Conservation (phyloP, 1,140 invertebrate genomes). For the Musca domestica region DNA sequence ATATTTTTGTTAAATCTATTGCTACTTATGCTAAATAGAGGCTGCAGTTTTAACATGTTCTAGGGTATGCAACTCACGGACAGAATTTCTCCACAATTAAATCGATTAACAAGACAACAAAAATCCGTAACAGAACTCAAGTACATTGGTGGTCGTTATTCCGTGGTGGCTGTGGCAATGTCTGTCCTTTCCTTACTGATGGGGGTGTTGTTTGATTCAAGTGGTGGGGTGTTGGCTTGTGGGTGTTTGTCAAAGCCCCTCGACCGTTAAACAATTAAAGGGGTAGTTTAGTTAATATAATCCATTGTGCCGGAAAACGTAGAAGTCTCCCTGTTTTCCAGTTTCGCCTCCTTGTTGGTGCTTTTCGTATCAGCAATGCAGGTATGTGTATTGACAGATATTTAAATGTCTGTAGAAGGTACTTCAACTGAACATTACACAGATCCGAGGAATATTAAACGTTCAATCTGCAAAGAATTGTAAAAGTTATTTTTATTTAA, state of each 20-base stretch:
- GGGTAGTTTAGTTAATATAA: constrained; percentile 15
- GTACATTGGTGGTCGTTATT: not conserved
- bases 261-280: too few species aligned
- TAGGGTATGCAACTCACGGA: not conserved
- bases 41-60: constrained; percentile 10
- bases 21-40: constrained; percentile 17
- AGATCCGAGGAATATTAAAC: too few species aligned
- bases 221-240: not conserved
- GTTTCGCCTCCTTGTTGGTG: not conserved
- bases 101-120: not conserved
- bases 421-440: too few species aligned
- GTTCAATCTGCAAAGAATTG: too few species aligned
- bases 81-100: constrained; percentile 5
- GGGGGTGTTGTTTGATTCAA: not conserved
- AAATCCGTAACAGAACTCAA: not conserved
- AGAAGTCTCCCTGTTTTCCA: not conserved
- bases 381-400: not conserved
- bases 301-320: not conserved
- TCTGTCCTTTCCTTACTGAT: not conserved
- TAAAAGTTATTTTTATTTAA: too few species aligned
- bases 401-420: too few species aligned
- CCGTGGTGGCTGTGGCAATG: not conserved
- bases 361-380: not conserved
- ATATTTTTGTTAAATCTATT: constrained; percentile 2
- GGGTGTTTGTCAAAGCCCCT: too few species aligned